phyloP scores from a whole-genome alignment of 2,113 vertebrate genomes.

The Sylvietta virens region DNA sequence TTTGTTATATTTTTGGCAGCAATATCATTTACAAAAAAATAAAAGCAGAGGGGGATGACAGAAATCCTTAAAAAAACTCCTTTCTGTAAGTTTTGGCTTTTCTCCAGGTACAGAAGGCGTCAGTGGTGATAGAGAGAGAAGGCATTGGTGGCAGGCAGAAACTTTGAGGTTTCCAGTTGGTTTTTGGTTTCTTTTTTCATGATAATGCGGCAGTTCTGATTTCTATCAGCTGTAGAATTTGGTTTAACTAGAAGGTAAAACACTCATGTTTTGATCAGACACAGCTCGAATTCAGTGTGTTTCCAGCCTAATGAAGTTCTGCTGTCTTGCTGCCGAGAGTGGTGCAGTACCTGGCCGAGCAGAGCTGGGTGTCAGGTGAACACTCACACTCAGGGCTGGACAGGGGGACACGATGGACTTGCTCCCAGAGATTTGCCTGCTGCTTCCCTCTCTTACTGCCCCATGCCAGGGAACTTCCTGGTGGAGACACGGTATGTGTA shows the following conservation, averaged over 20 bases:
- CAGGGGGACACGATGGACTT: background rate
- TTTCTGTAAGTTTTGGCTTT: background rate
- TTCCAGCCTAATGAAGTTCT: background rate
- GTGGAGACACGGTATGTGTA: background rate
- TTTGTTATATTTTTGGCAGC: background rate
- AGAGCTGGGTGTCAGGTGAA: background rate
- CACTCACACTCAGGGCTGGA: background rate
- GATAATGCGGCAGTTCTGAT: background rate
- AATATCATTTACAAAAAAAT: background rate
- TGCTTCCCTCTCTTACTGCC: background rate
- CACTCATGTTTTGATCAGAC: background rate
- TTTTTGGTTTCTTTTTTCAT: background rate
- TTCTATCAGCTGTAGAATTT: background rate
- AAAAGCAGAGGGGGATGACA: accelerated
- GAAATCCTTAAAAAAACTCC: background rate
- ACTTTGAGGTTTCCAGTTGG: background rate
- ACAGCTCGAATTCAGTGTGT: accelerated
- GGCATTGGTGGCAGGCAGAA: background rate
- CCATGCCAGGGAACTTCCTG: background rate
- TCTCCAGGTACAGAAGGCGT: background rate
- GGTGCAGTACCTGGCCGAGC: background rate
- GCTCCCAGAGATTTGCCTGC: background rate
- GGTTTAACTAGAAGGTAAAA: background rate
- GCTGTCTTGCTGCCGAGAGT: background rate
- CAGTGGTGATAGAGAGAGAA: background rate